phyloP scores from a whole-genome alignment of 2,888 invertebrate species.

The Physocephala rufipes region DNA sequence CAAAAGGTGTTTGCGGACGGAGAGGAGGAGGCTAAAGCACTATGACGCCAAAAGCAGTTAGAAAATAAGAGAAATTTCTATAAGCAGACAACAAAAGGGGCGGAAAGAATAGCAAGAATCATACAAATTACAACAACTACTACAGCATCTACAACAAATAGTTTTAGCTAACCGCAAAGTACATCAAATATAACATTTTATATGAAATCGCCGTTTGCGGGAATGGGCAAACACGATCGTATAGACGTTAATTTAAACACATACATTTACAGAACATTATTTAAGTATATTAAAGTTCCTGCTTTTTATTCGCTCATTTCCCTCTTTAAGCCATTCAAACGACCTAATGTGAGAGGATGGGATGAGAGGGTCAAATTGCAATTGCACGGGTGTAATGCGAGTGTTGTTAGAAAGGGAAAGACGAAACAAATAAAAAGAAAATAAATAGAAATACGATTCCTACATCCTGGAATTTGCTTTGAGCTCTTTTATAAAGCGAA shows the following conservation, averaged over 20 bases:
- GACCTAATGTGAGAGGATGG: background rate
- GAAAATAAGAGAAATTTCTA: background rate
- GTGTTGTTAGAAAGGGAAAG: no score
- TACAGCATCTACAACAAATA: background rate
- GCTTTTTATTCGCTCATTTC: background rate
- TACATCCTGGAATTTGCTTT: background rate
- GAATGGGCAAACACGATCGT: background rate
- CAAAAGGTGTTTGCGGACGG: no score
- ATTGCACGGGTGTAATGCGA: no score
- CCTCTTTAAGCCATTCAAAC: background rate
- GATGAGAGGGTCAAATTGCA: no score
- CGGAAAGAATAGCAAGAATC: background rate
- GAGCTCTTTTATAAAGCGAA: conserved; percentile 19
- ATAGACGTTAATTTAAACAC: background rate
- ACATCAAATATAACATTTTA: background rate
- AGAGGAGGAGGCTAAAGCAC: no score
- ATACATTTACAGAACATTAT: background rate
- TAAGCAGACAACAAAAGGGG: background rate
- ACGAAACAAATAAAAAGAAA: no score
- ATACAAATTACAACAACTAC: conserved; percentile 5
- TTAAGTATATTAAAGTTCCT: no score
- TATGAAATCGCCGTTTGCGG: conserved; percentile 6
- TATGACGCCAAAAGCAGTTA: no score
- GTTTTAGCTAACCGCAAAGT: conserved; percentile 3
- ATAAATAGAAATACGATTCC: no score